Evolutionary conservation across 2,797 vertebrate species (phyloP).

Genomic region (Sus cebifrons): DNA sequence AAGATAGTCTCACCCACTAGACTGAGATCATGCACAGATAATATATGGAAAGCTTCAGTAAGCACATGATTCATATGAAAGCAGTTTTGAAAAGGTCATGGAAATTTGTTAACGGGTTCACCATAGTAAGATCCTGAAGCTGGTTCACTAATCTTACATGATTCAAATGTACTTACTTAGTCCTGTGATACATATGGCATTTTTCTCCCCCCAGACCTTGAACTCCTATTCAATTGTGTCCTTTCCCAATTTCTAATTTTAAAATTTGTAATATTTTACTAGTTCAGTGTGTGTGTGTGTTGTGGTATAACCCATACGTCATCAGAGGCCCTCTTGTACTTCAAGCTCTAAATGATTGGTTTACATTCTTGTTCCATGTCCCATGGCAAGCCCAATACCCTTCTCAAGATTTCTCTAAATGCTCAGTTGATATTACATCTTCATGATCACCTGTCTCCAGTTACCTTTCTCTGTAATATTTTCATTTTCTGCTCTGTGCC

Average conservation of each 20-base stretch:
- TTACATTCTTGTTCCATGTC: not conserved
- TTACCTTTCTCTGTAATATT: not conserved
- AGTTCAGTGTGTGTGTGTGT: not conserved
- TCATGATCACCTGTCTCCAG: not conserved
- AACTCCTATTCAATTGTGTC: not conserved
- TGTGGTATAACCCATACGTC: not conserved
- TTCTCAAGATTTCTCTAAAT: not conserved
- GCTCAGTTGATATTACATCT: not conserved
- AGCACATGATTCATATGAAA: not conserved
- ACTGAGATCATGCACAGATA: not conserved
- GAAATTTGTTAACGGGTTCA: constrained; percentile 32
- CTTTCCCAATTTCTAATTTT: constrained; percentile 55
- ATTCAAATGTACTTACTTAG: not conserved
- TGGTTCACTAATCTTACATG: not conserved
- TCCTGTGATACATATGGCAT: not conserved
- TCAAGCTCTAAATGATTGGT: not conserved
- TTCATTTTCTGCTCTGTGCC: not conserved
- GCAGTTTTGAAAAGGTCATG: constrained; percentile 22
- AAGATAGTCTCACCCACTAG: not conserved
- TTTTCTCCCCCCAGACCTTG: constrained; percentile 4
- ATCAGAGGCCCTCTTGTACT: not conserved
- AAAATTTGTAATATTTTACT: constrained; percentile 7
- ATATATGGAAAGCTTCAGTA: not conserved
- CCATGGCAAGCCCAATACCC: not conserved
- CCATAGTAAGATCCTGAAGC: not conserved